Evolutionary conservation across 2,113 vertebrate species (phyloP).

Genomic region (Rhagologus leucostigma): DNA sequence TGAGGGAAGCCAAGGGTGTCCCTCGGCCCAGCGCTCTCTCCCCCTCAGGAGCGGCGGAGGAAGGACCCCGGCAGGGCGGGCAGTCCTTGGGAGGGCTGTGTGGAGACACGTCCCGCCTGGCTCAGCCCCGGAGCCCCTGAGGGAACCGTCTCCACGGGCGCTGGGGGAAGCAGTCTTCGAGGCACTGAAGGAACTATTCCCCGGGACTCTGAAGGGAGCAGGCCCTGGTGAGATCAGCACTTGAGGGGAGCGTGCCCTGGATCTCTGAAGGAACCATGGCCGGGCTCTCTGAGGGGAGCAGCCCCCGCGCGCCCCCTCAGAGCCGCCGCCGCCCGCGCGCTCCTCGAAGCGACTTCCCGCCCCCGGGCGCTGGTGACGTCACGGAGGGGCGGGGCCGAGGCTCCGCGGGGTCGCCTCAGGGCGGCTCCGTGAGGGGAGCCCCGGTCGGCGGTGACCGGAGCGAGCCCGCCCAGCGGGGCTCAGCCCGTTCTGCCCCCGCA

Average conservation of each 20-base stretch:
- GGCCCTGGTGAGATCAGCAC: not conserved
- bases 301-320: not conserved
- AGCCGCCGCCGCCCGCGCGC: not conserved
- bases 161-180: not conserved
- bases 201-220: not conserved
- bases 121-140: not conserved
- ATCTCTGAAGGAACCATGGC: too few species aligned
- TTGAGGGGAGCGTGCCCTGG: too few species aligned
- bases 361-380: not conserved
- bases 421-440: not conserved
- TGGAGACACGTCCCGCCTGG: rapidly evolving
- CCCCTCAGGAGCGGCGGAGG: too few species aligned
- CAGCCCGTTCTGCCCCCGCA: not conserved
- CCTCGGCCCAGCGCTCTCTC: not conserved
- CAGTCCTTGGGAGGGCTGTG: too few species aligned
- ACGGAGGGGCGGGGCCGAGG: not conserved
- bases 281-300: not conserved
- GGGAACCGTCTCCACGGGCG: not conserved
- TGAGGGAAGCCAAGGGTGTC: not conserved
- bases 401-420: not conserved
- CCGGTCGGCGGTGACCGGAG: not conserved
- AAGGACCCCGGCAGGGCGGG: rapidly evolving
- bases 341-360: not conserved
- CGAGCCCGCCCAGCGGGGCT: too few species aligned
- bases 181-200: not conserved